Conservation (phyloP, 2,113 vertebrate species). For the Campylorhamphus procurvoides region DNA sequence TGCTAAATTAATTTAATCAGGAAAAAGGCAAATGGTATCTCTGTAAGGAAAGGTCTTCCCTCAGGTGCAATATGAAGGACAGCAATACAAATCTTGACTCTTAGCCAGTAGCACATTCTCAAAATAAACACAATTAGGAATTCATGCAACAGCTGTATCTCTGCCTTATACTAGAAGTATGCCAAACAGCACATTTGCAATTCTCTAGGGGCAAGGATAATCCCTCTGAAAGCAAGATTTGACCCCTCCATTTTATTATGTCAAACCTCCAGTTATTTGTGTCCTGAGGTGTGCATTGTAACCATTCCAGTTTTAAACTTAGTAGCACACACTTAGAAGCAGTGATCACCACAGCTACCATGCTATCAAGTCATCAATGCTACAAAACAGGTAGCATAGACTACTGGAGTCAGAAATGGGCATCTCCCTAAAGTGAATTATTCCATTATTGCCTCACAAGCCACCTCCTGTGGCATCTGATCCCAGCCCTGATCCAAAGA, state of each 20-base stretch:
- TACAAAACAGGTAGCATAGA: not conserved
- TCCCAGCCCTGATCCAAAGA: not conserved
- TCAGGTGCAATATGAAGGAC: not conserved
- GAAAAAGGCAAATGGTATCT: not conserved
- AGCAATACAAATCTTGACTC: not conserved
- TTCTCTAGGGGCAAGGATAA: not conserved
- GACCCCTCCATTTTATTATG: not conserved
- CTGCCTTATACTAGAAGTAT: not conserved
- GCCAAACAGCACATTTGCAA: not conserved
- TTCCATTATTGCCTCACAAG: not conserved
- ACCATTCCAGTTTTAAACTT: not conserved
- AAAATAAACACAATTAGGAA: not conserved
- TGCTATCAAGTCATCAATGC: accelerated
- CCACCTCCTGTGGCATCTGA: not conserved
- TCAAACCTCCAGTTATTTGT: not conserved
- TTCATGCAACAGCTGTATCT: not conserved
- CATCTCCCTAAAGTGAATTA: not conserved
- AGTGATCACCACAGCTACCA: not conserved
- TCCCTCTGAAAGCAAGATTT: not conserved
- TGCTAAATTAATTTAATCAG: not conserved
- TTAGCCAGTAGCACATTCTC: not conserved
- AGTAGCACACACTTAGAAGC: not conserved
- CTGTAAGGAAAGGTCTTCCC: not conserved
- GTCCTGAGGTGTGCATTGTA: not conserved
- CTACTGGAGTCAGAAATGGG: not conserved